These are phyloP conservation scores for Ctenodactylus gundi DNA, from an alignment of 2,113 vertebrate species.

Conservation along the genomic window DNA sequence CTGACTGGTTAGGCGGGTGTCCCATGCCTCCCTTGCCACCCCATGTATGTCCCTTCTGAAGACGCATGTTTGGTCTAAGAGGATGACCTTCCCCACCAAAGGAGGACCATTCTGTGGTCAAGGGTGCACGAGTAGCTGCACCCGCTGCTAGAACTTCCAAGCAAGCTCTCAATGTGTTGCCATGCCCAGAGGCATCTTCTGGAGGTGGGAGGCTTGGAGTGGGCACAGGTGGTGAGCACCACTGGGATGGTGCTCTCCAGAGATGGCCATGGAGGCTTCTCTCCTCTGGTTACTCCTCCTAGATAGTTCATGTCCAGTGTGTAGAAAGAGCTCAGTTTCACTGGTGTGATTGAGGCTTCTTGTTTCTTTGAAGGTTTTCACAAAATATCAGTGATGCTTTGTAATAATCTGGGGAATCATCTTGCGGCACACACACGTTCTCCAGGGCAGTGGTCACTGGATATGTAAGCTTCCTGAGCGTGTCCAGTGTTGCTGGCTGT, in stretches of 20 bases:
- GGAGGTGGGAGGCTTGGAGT: not conserved
- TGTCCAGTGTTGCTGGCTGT: not conserved
- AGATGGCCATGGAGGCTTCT: not conserved
- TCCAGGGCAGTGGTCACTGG: not conserved
- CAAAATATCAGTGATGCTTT: not conserved
- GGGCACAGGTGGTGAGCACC: accelerated
- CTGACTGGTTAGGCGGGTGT: too few relatives aligned
- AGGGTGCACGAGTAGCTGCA: too few relatives aligned
- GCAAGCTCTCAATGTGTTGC: not conserved
- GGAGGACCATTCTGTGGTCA: too few relatives aligned
- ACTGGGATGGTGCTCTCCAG: too few relatives aligned
- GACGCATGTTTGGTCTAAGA: too few relatives aligned
- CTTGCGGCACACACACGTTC: not conserved
- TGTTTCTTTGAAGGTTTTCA: not conserved
- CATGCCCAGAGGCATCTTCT: not conserved
- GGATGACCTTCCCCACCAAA: too few relatives aligned
- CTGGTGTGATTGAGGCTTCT: not conserved
- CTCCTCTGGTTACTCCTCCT: not conserved
- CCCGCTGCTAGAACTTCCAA: too few relatives aligned
- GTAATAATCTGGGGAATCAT: not conserved
- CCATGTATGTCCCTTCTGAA: too few relatives aligned
- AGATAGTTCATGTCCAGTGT: not conserved
- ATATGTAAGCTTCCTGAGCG: not conserved
- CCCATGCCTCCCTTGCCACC: too few relatives aligned
- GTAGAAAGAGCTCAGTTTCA: not conserved